phyloP scores from a whole-genome alignment of 1,140 invertebrate species.

The Magallana angulata region DNA sequence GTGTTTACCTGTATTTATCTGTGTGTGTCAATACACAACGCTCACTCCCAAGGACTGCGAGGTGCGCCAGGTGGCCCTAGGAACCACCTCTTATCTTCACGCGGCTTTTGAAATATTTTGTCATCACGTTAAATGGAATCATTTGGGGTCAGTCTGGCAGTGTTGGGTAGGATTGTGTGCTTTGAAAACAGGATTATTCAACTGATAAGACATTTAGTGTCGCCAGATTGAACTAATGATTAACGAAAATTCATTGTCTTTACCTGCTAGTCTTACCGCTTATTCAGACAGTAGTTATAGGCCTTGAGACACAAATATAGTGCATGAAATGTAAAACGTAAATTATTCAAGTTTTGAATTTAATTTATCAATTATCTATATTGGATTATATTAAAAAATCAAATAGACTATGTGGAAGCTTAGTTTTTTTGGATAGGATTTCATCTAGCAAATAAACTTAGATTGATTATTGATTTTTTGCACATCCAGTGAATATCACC shows the following conservation, averaged over 20 bases:
- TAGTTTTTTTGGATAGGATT: too few species aligned
- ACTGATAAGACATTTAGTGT: conserved; percentile 6
- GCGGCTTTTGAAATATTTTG: conserved; percentile 11
- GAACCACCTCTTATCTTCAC: neutral
- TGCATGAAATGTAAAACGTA: too few species aligned
- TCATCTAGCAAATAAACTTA: too few species aligned
- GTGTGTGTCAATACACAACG: neutral
- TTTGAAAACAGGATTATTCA: conserved; percentile 14
- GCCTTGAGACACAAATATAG: too few species aligned
- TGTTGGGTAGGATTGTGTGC: neutral
- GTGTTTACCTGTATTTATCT: neutral
- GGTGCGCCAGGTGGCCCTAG: neutral
- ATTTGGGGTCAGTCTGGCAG: neutral
- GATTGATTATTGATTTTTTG: too few species aligned
- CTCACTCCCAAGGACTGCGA: neutral
- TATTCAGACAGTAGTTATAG: too few species aligned
- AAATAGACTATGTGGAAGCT: too few species aligned
- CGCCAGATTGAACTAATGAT: conserved; percentile 14
- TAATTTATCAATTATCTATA: too few species aligned
- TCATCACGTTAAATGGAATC: conserved; percentile 32
- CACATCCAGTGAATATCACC: too few species aligned
- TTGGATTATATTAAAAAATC: too few species aligned
- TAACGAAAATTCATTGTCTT: neutral
- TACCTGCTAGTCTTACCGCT: neutral
- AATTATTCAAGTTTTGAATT: too few species aligned